Evolutionary conservation across 2,797 vertebrate species (phyloP).

Genomic region (Zalophus californianus): DNA sequence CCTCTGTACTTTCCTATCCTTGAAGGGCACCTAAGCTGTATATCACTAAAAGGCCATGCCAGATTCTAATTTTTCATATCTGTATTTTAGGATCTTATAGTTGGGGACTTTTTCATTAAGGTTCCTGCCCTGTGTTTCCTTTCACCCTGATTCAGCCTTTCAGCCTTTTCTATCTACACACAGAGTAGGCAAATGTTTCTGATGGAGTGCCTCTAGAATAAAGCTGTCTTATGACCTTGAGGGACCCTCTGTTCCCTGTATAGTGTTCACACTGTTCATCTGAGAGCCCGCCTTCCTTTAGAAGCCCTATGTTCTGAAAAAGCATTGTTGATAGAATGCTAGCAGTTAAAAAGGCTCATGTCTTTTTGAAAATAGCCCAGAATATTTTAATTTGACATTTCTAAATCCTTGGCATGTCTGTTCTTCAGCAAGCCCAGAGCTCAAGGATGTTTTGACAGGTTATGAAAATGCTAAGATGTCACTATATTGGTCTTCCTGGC

Average conservation of each 20-base stretch:
- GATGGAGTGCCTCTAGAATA: constrained; percentile 46
- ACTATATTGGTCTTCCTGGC: constrained; percentile 65
- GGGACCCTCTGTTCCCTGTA: constrained; percentile 9
- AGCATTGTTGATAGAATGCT: constrained; percentile 65
- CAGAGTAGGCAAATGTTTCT: constrained; percentile 17
- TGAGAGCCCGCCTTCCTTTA: constrained; percentile 46
- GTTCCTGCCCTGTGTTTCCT: neutral
- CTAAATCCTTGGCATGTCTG: constrained; percentile 72
- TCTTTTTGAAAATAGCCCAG: constrained; percentile 73
- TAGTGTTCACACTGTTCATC: constrained; percentile 34
- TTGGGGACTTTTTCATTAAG: constrained; percentile 18
- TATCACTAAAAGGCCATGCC: neutral
- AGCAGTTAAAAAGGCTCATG: constrained; percentile 66
- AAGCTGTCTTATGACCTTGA: constrained; percentile 59
- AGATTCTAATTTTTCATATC: constrained; percentile 42
- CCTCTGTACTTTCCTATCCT: neutral
- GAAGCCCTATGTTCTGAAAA: constrained; percentile 53
- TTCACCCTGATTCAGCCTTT: constrained; percentile 28
- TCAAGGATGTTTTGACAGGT: constrained; percentile 79
- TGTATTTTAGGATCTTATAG: constrained; percentile 48
- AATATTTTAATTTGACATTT: constrained; percentile 80
- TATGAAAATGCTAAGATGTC: constrained; percentile 77
- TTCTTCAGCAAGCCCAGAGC: constrained; percentile 62
- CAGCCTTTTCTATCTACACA: constrained; percentile 12
- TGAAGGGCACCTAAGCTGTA: neutral